Conservation (phyloP, 2,113 vertebrate species). For the Prionailurus bengalensis region DNA sequence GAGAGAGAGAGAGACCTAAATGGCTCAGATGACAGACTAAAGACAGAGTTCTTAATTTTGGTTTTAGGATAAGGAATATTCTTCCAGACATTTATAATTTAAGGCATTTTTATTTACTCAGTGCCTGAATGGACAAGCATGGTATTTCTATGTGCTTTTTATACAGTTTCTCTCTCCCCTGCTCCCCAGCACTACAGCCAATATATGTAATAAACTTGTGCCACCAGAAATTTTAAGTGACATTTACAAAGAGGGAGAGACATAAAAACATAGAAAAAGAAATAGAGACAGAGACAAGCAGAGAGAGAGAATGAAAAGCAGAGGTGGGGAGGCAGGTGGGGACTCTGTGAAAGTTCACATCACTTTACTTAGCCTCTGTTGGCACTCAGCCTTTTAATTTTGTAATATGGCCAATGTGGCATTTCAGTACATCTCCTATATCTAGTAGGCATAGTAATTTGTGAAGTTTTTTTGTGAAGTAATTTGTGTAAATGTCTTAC, state of each 20-base stretch:
- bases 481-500: too few relatives aligned
- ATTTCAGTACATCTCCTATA: rapidly evolving
- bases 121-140: not conserved
- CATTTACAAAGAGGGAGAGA: not conserved
- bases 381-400: not conserved
- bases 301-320: not conserved
- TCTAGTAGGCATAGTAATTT: not conserved
- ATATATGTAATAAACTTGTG: not conserved
- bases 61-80: not conserved
- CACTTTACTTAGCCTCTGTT: not conserved
- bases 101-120: not conserved
- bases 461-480: too few relatives aligned
- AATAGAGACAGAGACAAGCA: not conserved
- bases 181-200: not conserved
- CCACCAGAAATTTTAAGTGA: not conserved
- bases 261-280: not conserved
- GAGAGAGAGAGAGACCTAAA: not conserved
- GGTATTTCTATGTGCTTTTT: not conserved
- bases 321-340: not conserved
- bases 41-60: not conserved
- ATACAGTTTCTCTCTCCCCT: too few relatives aligned
- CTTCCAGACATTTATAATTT: not conserved
- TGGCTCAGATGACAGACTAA: not conserved
- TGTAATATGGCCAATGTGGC: not conserved
- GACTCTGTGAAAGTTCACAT: not conserved